Conservation (phyloP, 1,140 invertebrate genomes). For the Pentalonia nigronervosa region DNA sequence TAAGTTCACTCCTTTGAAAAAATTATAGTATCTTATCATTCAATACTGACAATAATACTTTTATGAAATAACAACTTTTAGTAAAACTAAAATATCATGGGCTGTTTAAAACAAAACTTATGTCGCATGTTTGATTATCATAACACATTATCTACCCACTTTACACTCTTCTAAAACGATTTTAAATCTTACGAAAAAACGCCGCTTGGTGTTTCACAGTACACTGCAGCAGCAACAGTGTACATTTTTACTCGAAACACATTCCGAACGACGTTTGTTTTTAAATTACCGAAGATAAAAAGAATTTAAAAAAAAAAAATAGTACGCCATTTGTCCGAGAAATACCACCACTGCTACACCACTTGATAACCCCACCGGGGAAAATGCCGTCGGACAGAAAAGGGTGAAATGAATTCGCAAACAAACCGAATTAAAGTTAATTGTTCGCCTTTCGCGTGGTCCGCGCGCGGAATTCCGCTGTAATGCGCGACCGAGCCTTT, state of each 20-base stretch:
- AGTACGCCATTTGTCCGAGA: not conserved
- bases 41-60: not conserved
- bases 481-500: not conserved
- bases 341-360: not conserved
- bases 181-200: not conserved
- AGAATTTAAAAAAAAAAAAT: not conserved
- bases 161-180: not conserved
- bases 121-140: too few species aligned
- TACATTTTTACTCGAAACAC: not conserved
- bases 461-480: not conserved
- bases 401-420: not conserved
- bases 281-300: not conserved
- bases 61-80: not conserved
- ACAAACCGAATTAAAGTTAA: conserved; percentile 25
- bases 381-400: not conserved
- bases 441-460: not conserved
- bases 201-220: not conserved
- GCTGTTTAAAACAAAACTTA: not conserved
- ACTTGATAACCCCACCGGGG: not conserved
- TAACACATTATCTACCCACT: too few species aligned
- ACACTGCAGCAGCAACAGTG: not conserved
- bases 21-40: not conserved
- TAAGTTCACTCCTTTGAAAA: not conserved
- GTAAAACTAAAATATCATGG: not conserved
- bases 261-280: not conserved